Percentiles rank a stretch among this genome's conserved stretches.
phyloP scores from a whole-genome alignment of 2,113 vertebrate species.

The Actinemys pallida region DNA sequence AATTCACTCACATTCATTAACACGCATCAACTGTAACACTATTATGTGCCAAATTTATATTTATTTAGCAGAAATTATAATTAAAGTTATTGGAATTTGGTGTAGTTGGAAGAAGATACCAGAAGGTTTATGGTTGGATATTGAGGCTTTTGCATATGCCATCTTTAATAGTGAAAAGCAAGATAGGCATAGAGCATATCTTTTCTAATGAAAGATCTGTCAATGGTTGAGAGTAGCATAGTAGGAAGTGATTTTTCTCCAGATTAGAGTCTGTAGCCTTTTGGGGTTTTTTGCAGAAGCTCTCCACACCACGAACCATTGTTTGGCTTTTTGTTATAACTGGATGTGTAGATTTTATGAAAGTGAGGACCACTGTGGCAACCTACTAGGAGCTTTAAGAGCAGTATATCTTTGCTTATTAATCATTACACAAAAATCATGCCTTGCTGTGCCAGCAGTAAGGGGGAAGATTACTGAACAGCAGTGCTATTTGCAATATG shows the following conservation, averaged over 20 bases:
- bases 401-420: background rate
- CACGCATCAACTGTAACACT: background rate
- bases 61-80: background rate
- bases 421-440: background rate
- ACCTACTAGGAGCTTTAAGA: background rate
- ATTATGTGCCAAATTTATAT: background rate
- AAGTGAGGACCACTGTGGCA: background rate
- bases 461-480: background rate
- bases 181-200: background rate
- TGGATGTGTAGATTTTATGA: background rate
- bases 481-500: accelerated
- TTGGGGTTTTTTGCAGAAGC: background rate
- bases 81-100: background rate
- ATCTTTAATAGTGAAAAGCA: background rate
- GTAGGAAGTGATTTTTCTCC: background rate
- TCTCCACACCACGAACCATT: background rate
- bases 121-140: background rate
- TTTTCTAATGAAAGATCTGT: background rate
- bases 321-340: background rate
- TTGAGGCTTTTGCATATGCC: background rate
- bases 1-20: background rate
- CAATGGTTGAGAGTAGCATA: background rate
- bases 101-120: background rate
- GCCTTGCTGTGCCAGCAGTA: background rate
- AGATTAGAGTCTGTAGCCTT: background rate